phyloP scores from a whole-genome alignment of 2,888 invertebrate species.

The Mesorhabditis belari region DNA sequence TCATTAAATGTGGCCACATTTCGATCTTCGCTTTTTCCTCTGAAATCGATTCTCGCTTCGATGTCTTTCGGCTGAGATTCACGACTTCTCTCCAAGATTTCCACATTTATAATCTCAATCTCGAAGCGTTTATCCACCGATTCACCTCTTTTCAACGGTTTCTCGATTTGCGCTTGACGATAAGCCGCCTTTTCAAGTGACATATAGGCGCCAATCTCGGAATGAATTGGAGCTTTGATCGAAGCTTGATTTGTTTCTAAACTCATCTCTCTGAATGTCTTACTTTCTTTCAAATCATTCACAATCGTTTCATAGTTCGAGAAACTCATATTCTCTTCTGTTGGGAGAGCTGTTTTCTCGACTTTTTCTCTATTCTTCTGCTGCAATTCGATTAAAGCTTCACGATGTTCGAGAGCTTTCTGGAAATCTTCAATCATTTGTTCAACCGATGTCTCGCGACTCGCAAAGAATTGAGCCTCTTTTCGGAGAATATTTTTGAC shows the following conservation, averaged over 20 bases:
- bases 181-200: not conserved
- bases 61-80: too few species aligned
- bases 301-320: not conserved
- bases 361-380: too few species aligned
- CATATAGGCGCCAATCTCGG: not conserved
- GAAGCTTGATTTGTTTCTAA: not conserved
- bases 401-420: constrained; percentile 24
- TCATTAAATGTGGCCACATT: constrained; percentile 14
- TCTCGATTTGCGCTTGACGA: too few species aligned
- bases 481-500: not conserved
- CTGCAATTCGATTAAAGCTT: constrained; percentile 25
- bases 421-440: not conserved
- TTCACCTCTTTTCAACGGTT: too few species aligned
- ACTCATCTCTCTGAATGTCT: not conserved
- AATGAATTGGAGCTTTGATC: not conserved
- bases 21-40: not conserved
- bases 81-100: not conserved
- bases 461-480: not conserved
- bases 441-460: constrained; percentile 4
- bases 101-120: constrained; percentile 9
- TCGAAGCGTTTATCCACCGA: constrained; percentile 12
- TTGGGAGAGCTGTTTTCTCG: not conserved
- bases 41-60: too few species aligned
- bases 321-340: not conserved
- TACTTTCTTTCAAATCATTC: not conserved